phyloP scores from a whole-genome alignment of 2,113 vertebrate species.

The Cygnus atratus region DNA sequence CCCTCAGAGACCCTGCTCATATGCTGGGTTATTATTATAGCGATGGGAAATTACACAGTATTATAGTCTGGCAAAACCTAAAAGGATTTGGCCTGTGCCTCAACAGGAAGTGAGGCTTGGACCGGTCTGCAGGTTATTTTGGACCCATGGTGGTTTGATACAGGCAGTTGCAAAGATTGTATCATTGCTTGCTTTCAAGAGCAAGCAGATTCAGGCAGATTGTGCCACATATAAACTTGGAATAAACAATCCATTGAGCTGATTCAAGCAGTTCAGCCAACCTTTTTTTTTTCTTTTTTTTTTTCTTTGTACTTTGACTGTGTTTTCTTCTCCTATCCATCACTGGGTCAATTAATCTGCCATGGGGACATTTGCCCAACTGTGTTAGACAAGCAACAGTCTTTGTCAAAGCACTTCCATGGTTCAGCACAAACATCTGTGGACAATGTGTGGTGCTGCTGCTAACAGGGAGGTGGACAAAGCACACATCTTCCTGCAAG shows the following conservation, averaged over 20 bases:
- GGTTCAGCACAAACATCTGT: background rate
- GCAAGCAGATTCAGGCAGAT: background rate
- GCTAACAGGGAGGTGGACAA: background rate
- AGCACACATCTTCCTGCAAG: background rate
- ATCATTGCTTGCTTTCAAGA: background rate
- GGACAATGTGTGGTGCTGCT: background rate
- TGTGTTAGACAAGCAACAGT: background rate
- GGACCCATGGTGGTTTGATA: background rate
- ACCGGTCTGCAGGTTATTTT: background rate
- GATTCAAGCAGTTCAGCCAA: background rate
- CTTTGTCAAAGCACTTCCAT: background rate
- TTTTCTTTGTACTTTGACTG: background rate
- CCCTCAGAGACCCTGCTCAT: background rate
- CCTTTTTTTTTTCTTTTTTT: background rate
- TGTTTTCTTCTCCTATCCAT: background rate
- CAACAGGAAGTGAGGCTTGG: background rate
- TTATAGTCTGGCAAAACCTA: slow-evolving; percentile 7
- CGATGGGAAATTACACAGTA: background rate
- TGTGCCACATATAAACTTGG: background rate
- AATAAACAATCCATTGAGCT: background rate
- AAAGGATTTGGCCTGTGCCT: background rate
- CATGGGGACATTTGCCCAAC: background rate
- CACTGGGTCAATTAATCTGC: background rate
- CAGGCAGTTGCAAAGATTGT: background rate
- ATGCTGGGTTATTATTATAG: background rate